Base-by-base conservation (phyloP, 2,888 invertebrate species). In the Cryptus armator region DNA sequence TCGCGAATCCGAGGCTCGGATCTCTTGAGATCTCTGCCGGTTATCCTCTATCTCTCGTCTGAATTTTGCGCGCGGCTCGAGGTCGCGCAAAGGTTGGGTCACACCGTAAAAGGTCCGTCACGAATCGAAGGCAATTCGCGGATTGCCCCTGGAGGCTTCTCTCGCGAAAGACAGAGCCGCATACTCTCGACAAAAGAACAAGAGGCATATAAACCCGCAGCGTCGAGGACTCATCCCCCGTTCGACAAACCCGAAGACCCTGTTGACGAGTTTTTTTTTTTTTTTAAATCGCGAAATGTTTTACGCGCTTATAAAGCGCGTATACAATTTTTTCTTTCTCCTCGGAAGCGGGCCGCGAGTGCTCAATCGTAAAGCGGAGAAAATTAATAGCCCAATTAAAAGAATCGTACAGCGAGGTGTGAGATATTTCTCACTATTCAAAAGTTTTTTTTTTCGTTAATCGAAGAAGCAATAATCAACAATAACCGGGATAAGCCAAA, bases 1-100 rank as follows among this genome's bases (percentile, higher is more conserved):
- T 14, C 24, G 24, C n/a, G 24, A 5, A 5, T n/a, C 32, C 12
- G 12, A 9, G 16, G 43, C 10, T 51, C n/a, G 53, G n/a, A 53
- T 53, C 16, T 53, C 53, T 16, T 16, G 7, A 1, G 6, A 62
- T 24, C 6, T 62, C 14, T 6, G 29, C 32, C 14, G 32, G 14
- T 48, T 48, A 14, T 48, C 48, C 48, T n/a, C 24, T 24, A 24
- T 24, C 24, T 24, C 32, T 62, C 62, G 62, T 62, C 12, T 32
- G 10, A n/a, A 51, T 48, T 51, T 51, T 43, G n/a, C 10, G 12
- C 10, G 14, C 29, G 53, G 10, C 16, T 19, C 72, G 71, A 80
- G 79, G 79, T 72, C 51, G 66, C 46, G 56, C 72, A 74, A 80
- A 80, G 71, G 72, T 80, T 74, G 56, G 67, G 10, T 51, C 64